Base-by-base conservation (phyloP, 1,140 invertebrate genomes). In the Batillaria attramentaria region DNA sequence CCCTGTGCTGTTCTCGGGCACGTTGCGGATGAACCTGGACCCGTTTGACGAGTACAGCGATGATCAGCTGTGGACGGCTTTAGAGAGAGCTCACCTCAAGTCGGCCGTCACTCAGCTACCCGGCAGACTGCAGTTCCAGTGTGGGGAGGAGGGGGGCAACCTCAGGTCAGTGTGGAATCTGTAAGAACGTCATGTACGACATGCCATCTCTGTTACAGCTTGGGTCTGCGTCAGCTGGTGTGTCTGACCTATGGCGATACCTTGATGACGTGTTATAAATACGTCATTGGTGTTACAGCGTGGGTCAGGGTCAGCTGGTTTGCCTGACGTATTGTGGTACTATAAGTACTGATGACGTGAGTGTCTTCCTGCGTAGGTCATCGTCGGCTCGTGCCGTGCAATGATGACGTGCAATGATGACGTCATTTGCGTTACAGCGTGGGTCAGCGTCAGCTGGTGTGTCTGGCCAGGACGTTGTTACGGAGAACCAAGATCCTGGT, bases 1-100 rank as follows among this genome's bases (percentile, higher is more conserved):
- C 74, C 96, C 96, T 0, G 94, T 97, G n/a, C 88, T 97, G 0
- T 97, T 97, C 88, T 95, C 95, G 1, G 96, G 95, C 0, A 94
- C 80, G 8, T 87, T 97, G 78, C 92, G 96, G 28, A 94, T 94
- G 85, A 98, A 98, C 91, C 91, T 98, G 82, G 97, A 98, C 92
- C 96, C 96, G 0, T 97, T 97, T 83, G 92, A 94, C 42, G 81
- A 92, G 46, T 94, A 94, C 83, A 90, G 90, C 37, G 96, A 97
- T 86, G 92, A 93, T 2, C 92, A 94, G 74, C 90, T 89, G 84
- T 96, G 84, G 96, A 94, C 87, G 82, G 95, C 95, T 2, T 91
- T 98, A 31, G 95, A 96, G 84, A 94, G 96, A 81, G 95, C 89
- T 20, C 86, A 92, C 84, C 80, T 92, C 72, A 87, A 91, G 78